Evolutionary conservation across 2,797 vertebrate genomes (phyloP), one percentile per base, ranked within the genome.

Genomic region (Pseudopleuronectes americanus): DNA sequence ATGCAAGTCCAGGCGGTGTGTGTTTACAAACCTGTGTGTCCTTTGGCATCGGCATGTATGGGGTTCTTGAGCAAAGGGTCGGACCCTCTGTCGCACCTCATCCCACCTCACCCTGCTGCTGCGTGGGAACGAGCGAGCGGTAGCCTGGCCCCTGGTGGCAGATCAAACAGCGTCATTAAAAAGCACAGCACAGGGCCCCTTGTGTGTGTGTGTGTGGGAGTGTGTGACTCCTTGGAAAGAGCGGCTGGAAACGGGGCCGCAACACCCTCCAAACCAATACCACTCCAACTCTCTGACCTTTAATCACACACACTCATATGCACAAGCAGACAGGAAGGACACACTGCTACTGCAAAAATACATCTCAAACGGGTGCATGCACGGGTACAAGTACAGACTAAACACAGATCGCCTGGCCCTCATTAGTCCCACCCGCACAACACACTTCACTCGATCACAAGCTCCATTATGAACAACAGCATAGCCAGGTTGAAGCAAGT

Each of bases 81-180:
- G 56, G 64, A 62, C 61, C 59, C 70, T 51, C 65, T 22, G 0
- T 74, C 62, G 57, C 70, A 52, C 74, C 79, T 68, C 76, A 62
- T 71, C 64, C 71, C 64, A 49, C 55, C 41, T 74, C 84, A 48
- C 43, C 57, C 53, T 36, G 6, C 80, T 63, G 54, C 71, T 77
- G 85, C 63, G 69, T 90, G 87, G 88, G 90, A 92, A 91, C 76
- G 64, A 71, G 66, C 31, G 77, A 87, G 79, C 85, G 54, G 81
- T 83, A 86, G 80, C 80, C 73, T 78, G 80, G 71, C 64, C 79
- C 73, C 55, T 66, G 70, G 82, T 90, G 81, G 85, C 83, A 91
- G 90, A 93, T 94, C 91, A 93, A 93, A 93, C 87, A 24, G 53
- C 55, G 49, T 79, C 84, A 77, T 88, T 92, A 90, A 91, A 93